Evolutionary conservation across 1,140 invertebrate species (phyloP).

Genomic region (Drosophila kohkoa): DNA sequence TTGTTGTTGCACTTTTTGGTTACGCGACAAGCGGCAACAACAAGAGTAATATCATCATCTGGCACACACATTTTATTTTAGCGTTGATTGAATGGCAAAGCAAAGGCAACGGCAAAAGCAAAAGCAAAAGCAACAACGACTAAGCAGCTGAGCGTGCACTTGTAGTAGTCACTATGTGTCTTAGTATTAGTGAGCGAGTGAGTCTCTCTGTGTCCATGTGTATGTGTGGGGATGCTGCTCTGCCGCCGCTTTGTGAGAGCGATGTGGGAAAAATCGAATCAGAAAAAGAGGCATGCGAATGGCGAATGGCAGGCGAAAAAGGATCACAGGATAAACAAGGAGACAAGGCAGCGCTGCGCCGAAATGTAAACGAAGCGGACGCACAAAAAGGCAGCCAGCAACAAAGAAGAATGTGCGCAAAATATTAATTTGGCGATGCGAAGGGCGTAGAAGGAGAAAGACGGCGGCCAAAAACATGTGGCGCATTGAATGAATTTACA

Average conservation of each 20-base stretch:
- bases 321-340: constrained; percentile 74
- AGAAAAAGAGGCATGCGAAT: constrained; percentile 61
- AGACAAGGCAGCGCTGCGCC: constrained; percentile 34
- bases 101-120: constrained; percentile 18
- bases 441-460: constrained; percentile 19
- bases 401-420: constrained; percentile 52
- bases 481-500: constrained; percentile 48
- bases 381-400: constrained; percentile 41
- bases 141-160: constrained; percentile 44
- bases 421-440: constrained; percentile 50
- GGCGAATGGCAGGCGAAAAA: constrained; percentile 57
- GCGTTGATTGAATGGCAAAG: constrained; percentile 50
- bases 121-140: constrained; percentile 19
- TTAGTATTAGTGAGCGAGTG: constrained; percentile 14
- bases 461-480: constrained; percentile 44
- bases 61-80: constrained; percentile 55
- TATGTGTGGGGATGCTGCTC: constrained; percentile 15
- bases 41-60: constrained; percentile 44
- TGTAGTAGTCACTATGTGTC: constrained; percentile 25
- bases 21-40: constrained; percentile 4
- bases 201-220: not conserved
- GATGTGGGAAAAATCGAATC: constrained; percentile 73
- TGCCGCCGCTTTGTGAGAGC: constrained; percentile 42
- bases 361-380: constrained; percentile 39
- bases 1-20: constrained; percentile 44